phyloP scores from a whole-genome alignment of 2,888 invertebrate genomes.

The Tanytarsus gracilentus region DNA sequence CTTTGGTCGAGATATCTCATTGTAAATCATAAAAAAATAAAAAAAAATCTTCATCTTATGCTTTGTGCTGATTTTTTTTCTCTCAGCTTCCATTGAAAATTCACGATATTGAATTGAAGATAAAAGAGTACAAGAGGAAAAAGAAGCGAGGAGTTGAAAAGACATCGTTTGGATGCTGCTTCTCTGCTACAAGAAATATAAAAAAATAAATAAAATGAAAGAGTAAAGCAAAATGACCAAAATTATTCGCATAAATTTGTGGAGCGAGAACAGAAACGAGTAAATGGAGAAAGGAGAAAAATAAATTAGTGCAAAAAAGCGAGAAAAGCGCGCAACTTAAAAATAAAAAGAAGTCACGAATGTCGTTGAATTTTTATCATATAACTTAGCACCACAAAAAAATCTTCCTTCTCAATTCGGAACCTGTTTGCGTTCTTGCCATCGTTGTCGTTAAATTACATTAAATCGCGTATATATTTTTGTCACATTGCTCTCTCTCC shows the following conservation, averaged over 20 bases:
- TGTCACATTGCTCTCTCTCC: not conserved
- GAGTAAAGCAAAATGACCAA: constrained; percentile 19
- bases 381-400: constrained; percentile 18
- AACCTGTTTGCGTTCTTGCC: constrained; percentile 21
- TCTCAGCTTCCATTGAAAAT: not conserved
- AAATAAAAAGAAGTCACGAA: too few species aligned
- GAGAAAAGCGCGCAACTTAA: too few species aligned
- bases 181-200: not conserved
- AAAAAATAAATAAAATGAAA: not conserved
- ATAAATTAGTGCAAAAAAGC: constrained; percentile 25
- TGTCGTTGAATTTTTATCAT: constrained; percentile 18
- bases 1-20: not conserved
- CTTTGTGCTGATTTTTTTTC: constrained; percentile 20
- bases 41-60: constrained; percentile 12
- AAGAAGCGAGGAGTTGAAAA: not conserved
- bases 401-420: too few species aligned
- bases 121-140: not conserved
- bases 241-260: constrained; percentile 24
- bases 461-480: not conserved
- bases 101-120: not conserved
- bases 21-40: constrained; percentile 11
- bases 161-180: not conserved
- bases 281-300: constrained; percentile 2
- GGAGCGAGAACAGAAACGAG: too few species aligned
- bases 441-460: too few species aligned